These are phyloP conservation scores for Oreotrochilus melanogaster DNA, from an alignment of 2,113 vertebrate species.

Conservation along the genomic window DNA sequence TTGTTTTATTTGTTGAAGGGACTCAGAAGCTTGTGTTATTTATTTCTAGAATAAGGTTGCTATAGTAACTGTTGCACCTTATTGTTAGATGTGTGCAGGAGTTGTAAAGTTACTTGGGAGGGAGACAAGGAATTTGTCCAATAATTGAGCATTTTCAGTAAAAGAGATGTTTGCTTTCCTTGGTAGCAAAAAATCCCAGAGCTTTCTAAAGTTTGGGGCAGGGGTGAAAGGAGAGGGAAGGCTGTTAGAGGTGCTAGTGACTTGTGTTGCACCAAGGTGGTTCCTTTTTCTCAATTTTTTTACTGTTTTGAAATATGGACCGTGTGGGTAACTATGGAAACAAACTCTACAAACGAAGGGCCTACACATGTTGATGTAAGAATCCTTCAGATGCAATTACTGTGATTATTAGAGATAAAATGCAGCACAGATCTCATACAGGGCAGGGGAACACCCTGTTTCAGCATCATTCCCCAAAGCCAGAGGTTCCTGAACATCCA, in stretches of 20 bases:
- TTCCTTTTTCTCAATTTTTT: conserved; percentile 70
- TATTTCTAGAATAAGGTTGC: conserved; percentile 75
- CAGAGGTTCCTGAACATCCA: fast-evolving
- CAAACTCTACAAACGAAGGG: conserved; percentile 62
- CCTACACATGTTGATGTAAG: neutral
- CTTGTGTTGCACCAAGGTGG: conserved; percentile 29
- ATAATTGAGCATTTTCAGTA: neutral
- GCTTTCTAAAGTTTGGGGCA: neutral
- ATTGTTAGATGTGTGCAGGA: neutral
- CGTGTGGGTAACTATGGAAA: conserved; percentile 78
- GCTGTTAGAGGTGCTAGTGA: neutral
- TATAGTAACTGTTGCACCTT: conserved; percentile 76
- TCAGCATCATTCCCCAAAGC: too few species aligned
- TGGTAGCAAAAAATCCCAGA: neutral
- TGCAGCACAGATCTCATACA: neutral
- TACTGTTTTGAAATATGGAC: conserved; percentile 43
- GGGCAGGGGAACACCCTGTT: neutral
- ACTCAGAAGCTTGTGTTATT: conserved; percentile 66
- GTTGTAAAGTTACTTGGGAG: conserved; percentile 45
- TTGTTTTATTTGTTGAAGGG: conserved; percentile 59
- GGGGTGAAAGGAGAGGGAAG: neutral
- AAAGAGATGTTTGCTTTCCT: neutral
- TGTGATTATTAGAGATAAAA: conserved; percentile 30
- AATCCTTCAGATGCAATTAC: conserved; percentile 6
- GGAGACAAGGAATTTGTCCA: conserved; percentile 35